phyloP scores from a whole-genome alignment of 2,113 vertebrate species.

The Protobothrops flavoviridis region DNA sequence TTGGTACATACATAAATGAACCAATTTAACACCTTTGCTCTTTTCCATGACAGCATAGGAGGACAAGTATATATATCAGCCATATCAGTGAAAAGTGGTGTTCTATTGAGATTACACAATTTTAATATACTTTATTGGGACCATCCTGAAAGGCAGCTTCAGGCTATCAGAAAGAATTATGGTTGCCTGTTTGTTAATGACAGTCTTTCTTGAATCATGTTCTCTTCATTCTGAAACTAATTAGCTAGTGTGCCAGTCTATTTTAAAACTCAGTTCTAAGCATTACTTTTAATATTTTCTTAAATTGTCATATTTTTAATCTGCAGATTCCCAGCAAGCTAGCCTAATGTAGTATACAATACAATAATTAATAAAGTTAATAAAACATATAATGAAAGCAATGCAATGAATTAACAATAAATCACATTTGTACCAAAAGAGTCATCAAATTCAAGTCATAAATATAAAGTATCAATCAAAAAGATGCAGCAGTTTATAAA shows the following conservation, averaged over 20 bases:
- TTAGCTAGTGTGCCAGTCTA: not conserved
- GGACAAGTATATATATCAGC: too few species aligned
- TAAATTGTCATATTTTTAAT: not conserved
- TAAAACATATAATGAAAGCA: too few species aligned
- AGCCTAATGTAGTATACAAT: not conserved
- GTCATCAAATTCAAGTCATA: too few species aligned
- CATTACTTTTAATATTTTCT: not conserved
- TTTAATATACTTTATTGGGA: not conserved
- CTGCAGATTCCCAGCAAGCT: not conserved
- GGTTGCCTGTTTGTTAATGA: not conserved
- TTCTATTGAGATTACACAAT: not conserved
- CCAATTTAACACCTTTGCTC: not conserved
- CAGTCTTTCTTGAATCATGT: not conserved
- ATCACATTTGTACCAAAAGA: too few species aligned
- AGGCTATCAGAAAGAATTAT: not conserved
- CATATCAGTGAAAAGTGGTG: not conserved
- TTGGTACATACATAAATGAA: not conserved
- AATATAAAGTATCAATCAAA: too few species aligned
- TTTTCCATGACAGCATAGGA: not conserved
- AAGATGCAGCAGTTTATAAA: too few species aligned
- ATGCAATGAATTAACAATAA: too few species aligned
- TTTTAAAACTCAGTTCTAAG: not conserved
- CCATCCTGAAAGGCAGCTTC: not conserved
- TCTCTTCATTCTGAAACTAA: not conserved
- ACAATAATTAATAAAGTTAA: too few species aligned